Conservation (phyloP, 2,797 vertebrate genomes). For the Myotis planiceps region DNA sequence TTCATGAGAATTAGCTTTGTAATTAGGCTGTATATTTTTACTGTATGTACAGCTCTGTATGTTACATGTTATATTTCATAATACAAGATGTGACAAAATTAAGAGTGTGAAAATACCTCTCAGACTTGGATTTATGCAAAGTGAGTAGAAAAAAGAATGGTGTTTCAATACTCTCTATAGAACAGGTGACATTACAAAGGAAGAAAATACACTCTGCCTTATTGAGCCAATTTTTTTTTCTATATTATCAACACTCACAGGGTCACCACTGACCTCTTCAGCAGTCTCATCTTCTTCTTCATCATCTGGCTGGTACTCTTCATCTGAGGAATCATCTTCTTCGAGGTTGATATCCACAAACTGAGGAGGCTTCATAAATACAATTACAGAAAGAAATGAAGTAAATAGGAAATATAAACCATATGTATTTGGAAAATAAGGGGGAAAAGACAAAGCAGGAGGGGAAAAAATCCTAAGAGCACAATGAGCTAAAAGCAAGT, state of each 20-base stretch:
- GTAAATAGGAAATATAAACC: neutral
- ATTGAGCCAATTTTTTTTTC: neutral
- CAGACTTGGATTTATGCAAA: neutral
- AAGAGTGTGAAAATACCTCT: neutral
- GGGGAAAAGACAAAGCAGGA: neutral
- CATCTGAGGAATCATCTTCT: slow-evolving; percentile 96
- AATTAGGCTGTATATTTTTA: neutral
- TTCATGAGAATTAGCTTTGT: neutral
- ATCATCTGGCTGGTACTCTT: slow-evolving; percentile 96
- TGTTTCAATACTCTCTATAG: neutral
- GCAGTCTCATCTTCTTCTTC: slow-evolving; percentile 96
- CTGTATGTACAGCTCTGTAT: neutral
- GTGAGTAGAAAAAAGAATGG: neutral
- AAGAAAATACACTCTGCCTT: neutral
- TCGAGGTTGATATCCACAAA: slow-evolving; percentile 96
- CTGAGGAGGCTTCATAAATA: slow-evolving; percentile 90
- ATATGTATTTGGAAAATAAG: neutral
- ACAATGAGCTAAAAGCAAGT: neutral
- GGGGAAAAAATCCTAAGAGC: neutral
- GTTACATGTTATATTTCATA: neutral
- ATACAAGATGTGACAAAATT: neutral
- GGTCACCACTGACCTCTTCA: slow-evolving; percentile 90
- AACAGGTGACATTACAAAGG: neutral
- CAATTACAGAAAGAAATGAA: neutral
- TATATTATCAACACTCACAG: neutral